Percentiles rank a stretch among this genome's conserved stretches.
phyloP scores from a whole-genome alignment of 2,113 vertebrate species.

The Macquaria australasica region DNA sequence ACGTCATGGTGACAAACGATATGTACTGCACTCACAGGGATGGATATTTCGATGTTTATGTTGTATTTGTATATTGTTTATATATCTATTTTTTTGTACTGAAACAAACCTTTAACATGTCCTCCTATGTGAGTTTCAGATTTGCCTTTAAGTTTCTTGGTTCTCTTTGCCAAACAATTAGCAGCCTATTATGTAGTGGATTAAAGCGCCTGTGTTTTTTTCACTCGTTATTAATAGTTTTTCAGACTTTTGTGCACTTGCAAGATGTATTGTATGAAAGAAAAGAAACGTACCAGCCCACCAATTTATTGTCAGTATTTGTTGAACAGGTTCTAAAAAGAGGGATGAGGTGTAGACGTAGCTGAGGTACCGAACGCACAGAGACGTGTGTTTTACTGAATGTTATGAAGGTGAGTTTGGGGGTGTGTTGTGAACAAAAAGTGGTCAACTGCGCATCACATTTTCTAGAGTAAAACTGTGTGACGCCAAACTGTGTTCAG shows the following conservation, averaged over 20 bases:
- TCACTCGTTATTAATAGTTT: conserved; percentile 41
- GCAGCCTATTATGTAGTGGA: conserved; percentile 14
- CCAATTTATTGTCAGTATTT: conserved; percentile 46
- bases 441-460: conserved; percentile 14
- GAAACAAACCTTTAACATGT: conserved; percentile 53
- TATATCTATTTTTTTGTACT: conserved; percentile 76
- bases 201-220: conserved; percentile 28
- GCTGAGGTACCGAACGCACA: background rate
- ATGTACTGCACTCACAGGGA: conserved; percentile 53
- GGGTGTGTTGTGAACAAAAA: conserved; percentile 7
- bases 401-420: conserved; percentile 34
- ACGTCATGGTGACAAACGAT: conserved; percentile 43
- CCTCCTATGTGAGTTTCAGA: conserved; percentile 46
- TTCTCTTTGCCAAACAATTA: conserved; percentile 71
- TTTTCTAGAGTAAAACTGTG: conserved; percentile 72
- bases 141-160: conserved; percentile 56
- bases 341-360: background rate
- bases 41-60: conserved; percentile 54
- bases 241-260: conserved; percentile 62
- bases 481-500: conserved; percentile 30
- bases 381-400: conserved; percentile 32
- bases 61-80: conserved; percentile 75
- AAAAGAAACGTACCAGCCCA: conserved; percentile 7
- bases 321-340: conserved; percentile 6
- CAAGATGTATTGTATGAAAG: conserved; percentile 23